Evolutionary conservation across 2,113 vertebrate genomes (phyloP), one percentile per base, ranked within the genome.

Genomic region (Smithornis capensis): DNA sequence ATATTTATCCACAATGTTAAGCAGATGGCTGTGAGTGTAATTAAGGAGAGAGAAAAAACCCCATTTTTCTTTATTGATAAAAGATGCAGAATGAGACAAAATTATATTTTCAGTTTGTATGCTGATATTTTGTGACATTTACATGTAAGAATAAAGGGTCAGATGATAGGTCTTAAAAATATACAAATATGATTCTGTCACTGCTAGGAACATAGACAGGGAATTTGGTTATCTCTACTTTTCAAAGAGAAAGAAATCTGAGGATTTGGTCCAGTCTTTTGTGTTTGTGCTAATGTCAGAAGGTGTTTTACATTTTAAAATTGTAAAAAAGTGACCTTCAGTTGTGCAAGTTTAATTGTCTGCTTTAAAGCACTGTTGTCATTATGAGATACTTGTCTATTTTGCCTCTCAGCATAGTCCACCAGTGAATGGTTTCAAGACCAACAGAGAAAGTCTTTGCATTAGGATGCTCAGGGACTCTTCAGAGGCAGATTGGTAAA

Each of bases 11-110:
- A 49, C 81, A 89, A 45, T 87, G 94, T 87, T 87, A 94, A 97
- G 92, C 94, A 92, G 96, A 96, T 95, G 93, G 95, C 94, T 96
- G 82, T 76, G 90, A 92, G 42, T 94, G 86, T 97, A 98, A 98
- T 97, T 98, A 98, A 96, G 92, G 62, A 91, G 79, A 96, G 74
- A 77, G 45, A 62, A 91, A 77, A 89, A 55, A 42, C 10, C 2
- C 4, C 86, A 50, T 93, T 92, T 73, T 95, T 96, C 59, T 92
- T 94, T 91, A 78, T 84, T 79, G 83, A 87, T 87, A 81, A 82
- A 97, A 97, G 75, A 85, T 84, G 83, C 63, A 71, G 84, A 96
- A 90, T 65, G 53, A 90, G 45, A 96, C 40, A 82, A 94, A 84
- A 90, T 91, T 82, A 76, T 85, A 89, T 95, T 95, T 95, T 83